Evolutionary conservation across 2,888 invertebrate species (phyloP).

Genomic region (Drosophila greeni): DNA sequence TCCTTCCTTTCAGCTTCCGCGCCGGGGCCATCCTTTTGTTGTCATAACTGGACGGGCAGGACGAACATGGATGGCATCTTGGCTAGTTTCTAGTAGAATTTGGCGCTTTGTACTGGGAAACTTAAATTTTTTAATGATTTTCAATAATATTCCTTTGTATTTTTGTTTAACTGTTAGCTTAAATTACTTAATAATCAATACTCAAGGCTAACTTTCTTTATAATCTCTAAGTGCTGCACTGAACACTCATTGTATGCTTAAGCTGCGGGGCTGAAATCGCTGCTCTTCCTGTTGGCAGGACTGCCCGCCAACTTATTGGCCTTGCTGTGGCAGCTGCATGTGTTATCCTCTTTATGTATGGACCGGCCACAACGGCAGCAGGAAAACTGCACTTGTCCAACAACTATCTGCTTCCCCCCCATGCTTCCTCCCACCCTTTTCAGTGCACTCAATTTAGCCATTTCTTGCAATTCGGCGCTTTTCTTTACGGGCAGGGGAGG

Average conservation of each 20-base stretch:
- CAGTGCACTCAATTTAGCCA: conserved; percentile 59
- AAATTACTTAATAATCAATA: no score
- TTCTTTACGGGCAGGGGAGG: conserved; percentile 11
- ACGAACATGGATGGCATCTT: conserved; percentile 2
- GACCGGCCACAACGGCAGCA: conserved; percentile 16
- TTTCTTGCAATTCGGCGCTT: conserved; percentile 49
- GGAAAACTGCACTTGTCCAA: conserved; percentile 48
- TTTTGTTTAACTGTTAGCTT: no score
- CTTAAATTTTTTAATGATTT: not conserved
- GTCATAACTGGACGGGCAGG: conserved; percentile 49
- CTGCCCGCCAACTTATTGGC: conserved; percentile 34
- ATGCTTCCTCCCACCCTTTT: conserved; percentile 9
- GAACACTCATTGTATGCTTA: not conserved
- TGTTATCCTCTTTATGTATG: conserved; percentile 46
- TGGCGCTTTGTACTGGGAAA: not conserved
- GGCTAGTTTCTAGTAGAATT: not conserved
- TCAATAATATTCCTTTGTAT: no score
- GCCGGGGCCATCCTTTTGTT: conserved; percentile 42
- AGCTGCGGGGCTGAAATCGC: not conserved
- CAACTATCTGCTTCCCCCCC: conserved; percentile 13
- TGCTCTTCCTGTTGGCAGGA: conserved; percentile 26
- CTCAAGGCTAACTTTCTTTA: not conserved
- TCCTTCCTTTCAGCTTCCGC: conserved; percentile 31
- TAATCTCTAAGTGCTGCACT: conserved; percentile 3
- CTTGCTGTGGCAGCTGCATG: conserved; percentile 38